Evolutionary conservation across 2,113 vertebrate genomes (phyloP), one percentile per base, ranked within the genome.

Genomic region (Bos javanicus): DNA sequence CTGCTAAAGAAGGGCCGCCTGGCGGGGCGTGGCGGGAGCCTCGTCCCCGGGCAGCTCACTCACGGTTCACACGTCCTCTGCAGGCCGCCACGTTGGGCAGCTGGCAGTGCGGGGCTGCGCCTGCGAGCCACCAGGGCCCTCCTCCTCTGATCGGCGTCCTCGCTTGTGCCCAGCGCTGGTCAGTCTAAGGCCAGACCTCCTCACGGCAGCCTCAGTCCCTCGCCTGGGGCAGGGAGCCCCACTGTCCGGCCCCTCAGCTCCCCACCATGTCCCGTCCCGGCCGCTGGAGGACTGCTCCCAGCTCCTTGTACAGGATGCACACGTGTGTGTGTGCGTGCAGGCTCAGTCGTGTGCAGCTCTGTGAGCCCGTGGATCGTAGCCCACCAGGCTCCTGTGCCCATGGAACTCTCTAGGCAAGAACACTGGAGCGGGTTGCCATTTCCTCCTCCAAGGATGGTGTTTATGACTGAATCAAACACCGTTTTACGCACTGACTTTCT

Each of bases 201-300:
- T 8, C 26, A 7, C 0, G 1, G n/a, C 1, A 16, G 50, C 50
- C 25, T 3, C 2, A 2, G 43, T 33, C 92, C 43, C 21, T 26
- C 30, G 2, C 28, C 54, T 62, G 0, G 12, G 16, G 28, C 8
- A 6, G 56, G 33, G 11, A 0, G 39, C 30, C 10, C 12, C 80
- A 6, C n/a, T 8, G 0, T 52, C 15, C 0, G 2, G 15, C 5
- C 13, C n/a, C 28, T n/a, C 8, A 4, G 50, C 21, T 11, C 15
- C 54, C 54, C 11, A 10, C 13, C 11, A 6, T 19, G 13, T 57
- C 88, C 48, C 15, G 0, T 1, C 33, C 43, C 0, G 0, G 21
- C 2, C 3, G 2, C 86, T 3, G 15, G 28, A 3, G 3, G 39
- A 2, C 50, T 1, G 10, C 17, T 33, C 43, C 57, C 36, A 0